phyloP scores from a whole-genome alignment of 2,113 vertebrate species.

The Naja naja region DNA sequence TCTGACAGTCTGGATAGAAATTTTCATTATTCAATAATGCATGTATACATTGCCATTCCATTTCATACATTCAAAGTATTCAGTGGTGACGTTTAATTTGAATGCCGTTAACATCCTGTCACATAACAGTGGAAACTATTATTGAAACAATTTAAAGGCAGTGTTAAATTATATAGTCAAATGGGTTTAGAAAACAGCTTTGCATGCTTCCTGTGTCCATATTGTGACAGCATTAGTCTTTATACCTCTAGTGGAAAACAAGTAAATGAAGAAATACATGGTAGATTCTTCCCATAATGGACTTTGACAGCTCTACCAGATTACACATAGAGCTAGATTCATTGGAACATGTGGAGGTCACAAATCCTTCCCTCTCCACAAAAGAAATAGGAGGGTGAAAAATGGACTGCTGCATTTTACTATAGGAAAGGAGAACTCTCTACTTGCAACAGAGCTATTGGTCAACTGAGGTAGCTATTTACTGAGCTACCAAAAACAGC shows the following conservation, averaged over 20 bases:
- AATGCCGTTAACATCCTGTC: slow-evolving; percentile 24
- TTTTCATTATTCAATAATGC: slow-evolving; percentile 6
- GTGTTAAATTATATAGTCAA: slow-evolving; percentile 18
- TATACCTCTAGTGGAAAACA: slow-evolving; percentile 26
- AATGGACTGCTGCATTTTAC: background rate
- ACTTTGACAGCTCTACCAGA: slow-evolving; percentile 29
- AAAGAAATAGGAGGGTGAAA: slow-evolving; percentile 3
- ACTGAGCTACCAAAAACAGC: slow-evolving; percentile 15
- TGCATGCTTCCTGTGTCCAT: slow-evolving; percentile 20
- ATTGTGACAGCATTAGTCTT: slow-evolving; percentile 38
- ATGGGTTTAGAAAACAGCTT: slow-evolving; percentile 36
- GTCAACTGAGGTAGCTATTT: slow-evolving; percentile 6
- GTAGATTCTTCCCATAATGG: slow-evolving; percentile 21
- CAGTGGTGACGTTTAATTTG: slow-evolving; percentile 15
- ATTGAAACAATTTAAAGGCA: slow-evolving; percentile 42
- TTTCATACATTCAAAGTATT: slow-evolving; percentile 36
- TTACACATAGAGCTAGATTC: background rate
- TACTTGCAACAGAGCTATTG: background rate
- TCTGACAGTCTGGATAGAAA: slow-evolving; percentile 8
- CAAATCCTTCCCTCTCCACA: background rate
- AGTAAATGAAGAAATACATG: slow-evolving; percentile 43
- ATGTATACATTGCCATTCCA: background rate
- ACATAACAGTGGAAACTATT: background rate
- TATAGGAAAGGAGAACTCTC: slow-evolving; percentile 13
- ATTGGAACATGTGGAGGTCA: slow-evolving; percentile 21